Conservation (phyloP, 2,888 invertebrate species). For the Drosophila melanosoma region DNA sequence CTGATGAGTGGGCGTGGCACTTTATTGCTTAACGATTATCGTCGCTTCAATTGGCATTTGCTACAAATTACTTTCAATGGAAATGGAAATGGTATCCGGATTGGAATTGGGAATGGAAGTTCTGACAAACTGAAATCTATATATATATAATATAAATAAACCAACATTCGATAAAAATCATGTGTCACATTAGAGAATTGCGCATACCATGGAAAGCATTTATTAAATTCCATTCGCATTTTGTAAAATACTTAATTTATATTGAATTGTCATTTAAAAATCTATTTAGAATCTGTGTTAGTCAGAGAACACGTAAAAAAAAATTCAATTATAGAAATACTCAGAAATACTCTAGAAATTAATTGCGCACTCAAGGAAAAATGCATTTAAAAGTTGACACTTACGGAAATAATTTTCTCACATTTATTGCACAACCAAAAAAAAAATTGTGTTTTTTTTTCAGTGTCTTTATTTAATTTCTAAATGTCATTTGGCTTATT, state of each 20-base stretch:
- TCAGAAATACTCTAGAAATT: neutral
- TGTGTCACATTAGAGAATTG: neutral
- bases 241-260: neutral
- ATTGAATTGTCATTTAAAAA: neutral
- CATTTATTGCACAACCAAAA: slow-evolving; percentile 7
- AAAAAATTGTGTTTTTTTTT: neutral
- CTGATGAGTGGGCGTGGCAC: slow-evolving; percentile 50
- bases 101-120: slow-evolving; percentile 20
- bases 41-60: slow-evolving; percentile 63
- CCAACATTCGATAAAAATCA: neutral
- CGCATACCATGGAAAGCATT: neutral
- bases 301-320: slow-evolving; percentile 7
- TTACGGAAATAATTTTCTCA: slow-evolving; percentile 14
- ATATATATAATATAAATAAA: slow-evolving; percentile 32
- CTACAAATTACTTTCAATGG: slow-evolving; percentile 62
- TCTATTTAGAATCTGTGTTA: neutral
- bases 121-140: slow-evolving; percentile 20
- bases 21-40: slow-evolving; percentile 73
- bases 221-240: neutral
- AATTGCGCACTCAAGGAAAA: slow-evolving; percentile 8
- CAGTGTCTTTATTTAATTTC: slow-evolving; percentile 5
- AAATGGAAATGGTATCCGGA: slow-evolving; percentile 28
- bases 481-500: slow-evolving; percentile 19
- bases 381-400: slow-evolving; percentile 7
- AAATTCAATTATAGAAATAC: neutral